Evolutionary conservation across 2,888 invertebrate species (phyloP), one percentile per base, ranked within the genome.

Genomic region (Patella pellucida): DNA sequence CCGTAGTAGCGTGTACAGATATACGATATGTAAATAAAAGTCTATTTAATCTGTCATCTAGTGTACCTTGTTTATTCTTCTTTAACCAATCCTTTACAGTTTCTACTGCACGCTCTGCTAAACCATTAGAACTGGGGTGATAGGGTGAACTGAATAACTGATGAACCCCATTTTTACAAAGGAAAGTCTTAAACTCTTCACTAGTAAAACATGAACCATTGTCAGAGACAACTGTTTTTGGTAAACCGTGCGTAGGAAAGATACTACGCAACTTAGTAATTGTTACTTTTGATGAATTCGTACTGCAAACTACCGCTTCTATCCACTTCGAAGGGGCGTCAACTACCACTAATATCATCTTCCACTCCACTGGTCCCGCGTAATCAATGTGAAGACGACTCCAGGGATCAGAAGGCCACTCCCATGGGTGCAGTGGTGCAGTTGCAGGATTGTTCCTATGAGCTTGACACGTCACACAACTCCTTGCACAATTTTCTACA

Each of bases 361-460:
- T 41, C 31, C 31, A 4, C 31, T 41, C 31, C 31, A 5, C 31
- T 41, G 31, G 31, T 41, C 31, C 31, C 5, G 31, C 62, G 23
- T 19, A 23, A 80, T 92, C 91, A 27, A 90, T 83, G 81, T 92
- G 91, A 4, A 91, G 79, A 27, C 91, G 82, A 75, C 89, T 83
- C 87, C 87, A 89, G 14, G 85, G 85, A 67, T 81, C 74, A 9
- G 76, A 78, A 52, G 87, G 77, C n/a, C 31, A 71, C 11, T 74
- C 68, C 86, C 86, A 87, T 50, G 84, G 75, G 23, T 75, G 72
- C 2, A 85, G 77, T 7, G 74, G 69, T 14, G 72, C 74, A 50
- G 81, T 78, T 19, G 71, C 31, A 11, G 85, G 86, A 1, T 62
- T 52, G 52, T 81, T 82, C 7, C 78, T 73, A 11, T 51, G 41